phyloP scores from a whole-genome alignment of 1,140 invertebrate species.

The Cyphomyrmex costatus region DNA sequence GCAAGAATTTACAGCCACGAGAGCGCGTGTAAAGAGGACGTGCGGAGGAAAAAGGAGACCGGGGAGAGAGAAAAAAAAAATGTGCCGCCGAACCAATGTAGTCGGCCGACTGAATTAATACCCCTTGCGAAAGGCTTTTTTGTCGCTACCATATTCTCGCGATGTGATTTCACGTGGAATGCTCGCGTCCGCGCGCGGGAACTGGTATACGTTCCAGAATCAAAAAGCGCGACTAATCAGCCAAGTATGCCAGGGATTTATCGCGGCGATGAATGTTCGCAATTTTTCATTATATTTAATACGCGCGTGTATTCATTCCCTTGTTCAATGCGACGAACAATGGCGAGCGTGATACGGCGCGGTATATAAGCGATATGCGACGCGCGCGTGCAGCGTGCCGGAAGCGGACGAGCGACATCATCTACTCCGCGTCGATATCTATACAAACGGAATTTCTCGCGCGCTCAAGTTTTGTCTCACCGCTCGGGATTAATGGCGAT shows the following conservation, averaged over 20 bases:
- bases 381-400: slow-evolving; percentile 1
- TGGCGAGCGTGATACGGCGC: slow-evolving; percentile 24
- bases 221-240: slow-evolving; percentile 63
- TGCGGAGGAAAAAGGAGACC: slow-evolving; percentile 31
- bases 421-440: slow-evolving; percentile 43
- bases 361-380: not conserved
- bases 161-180: slow-evolving; percentile 55
- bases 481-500: slow-evolving; percentile 41
- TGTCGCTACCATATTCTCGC: slow-evolving; percentile 68
- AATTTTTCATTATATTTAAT: slow-evolving; percentile 66
- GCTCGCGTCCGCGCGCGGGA: slow-evolving; percentile 6
- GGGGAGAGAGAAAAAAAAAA: too few relatives aligned
- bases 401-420: slow-evolving; percentile 1
- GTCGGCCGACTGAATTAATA: slow-evolving; percentile 73
- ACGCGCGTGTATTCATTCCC: slow-evolving; percentile 16
- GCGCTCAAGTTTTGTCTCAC: slow-evolving; percentile 45
- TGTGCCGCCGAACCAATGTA: slow-evolving; percentile 67
- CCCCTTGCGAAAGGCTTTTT: slow-evolving; percentile 66
- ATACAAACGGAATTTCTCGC: slow-evolving; percentile 35
- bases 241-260: slow-evolving; percentile 45
- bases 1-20: slow-evolving; percentile 71
- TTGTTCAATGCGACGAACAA: slow-evolving; percentile 31
- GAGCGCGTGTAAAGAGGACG: slow-evolving; percentile 56
- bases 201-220: slow-evolving; percentile 27
- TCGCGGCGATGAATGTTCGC: slow-evolving; percentile 28